phyloP scores from a whole-genome alignment of 2,797 vertebrate genomes.

The Cirrhinus molitorella region DNA sequence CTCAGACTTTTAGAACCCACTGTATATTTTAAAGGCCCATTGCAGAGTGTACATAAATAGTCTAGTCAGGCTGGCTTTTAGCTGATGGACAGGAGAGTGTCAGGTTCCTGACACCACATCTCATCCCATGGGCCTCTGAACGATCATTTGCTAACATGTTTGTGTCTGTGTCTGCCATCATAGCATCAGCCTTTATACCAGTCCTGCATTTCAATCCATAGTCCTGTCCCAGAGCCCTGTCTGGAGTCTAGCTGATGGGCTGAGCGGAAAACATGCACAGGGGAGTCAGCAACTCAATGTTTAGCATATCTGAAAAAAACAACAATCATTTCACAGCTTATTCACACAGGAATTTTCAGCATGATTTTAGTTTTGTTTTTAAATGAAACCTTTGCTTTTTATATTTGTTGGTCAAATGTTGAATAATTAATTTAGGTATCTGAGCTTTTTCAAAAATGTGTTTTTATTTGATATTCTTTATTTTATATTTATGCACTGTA shows the following conservation, averaged over 20 bases:
- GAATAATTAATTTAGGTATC: background rate
- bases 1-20: background rate
- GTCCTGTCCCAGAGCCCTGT: constrained; percentile 4
- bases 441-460: background rate
- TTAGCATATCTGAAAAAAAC: background rate
- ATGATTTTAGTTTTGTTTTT: background rate
- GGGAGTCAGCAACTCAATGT: background rate
- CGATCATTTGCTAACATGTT: constrained; percentile 44
- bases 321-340: background rate
- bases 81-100: constrained; percentile 42
- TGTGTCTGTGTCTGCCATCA: constrained; percentile 41
- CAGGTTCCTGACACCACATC: constrained; percentile 27
- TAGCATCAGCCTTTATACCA: constrained; percentile 49
- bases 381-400: background rate
- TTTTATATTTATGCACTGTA: too few species aligned
- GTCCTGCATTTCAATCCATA: constrained; percentile 44
- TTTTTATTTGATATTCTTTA: background rate
- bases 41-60: background rate
- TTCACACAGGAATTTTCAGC: background rate
- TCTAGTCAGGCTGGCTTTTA: constrained; percentile 14
- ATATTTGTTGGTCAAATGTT: background rate
- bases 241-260: constrained; percentile 2
- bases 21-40: background rate
- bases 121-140: constrained; percentile 27
- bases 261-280: background rate